Percentiles rank a stretch among this genome's conserved stretches.
Evolutionary conservation across 2,888 invertebrate species (phyloP).

Genomic region (Cheilosia impressa): DNA sequence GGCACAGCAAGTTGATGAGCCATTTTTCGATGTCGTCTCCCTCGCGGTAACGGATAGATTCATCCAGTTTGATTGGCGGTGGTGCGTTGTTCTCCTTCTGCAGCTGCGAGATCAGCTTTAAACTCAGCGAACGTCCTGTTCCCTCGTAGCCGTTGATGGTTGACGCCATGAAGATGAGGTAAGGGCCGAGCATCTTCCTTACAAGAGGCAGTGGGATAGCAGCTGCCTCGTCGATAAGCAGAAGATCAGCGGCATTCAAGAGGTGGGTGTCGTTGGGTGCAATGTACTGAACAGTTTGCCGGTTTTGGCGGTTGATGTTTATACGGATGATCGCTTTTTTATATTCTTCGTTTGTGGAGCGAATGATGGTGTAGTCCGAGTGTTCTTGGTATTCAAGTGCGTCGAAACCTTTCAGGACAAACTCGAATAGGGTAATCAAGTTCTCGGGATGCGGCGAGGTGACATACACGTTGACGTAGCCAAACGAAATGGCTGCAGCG

Average conservation of each 20-base stretch:
- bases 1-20: conserved; percentile 95
- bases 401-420: conserved; percentile 97
- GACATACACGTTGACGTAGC: conserved; percentile 95
- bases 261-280: conserved; percentile 95
- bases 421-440: conserved; percentile 98
- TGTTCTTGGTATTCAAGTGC: conserved; percentile 97
- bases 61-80: conserved; percentile 90
- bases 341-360: conserved; percentile 97
- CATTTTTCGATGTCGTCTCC: conserved; percentile 95
- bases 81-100: conserved; percentile 86
- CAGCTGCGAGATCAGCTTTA: conserved; percentile 96
- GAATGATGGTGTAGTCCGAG: conserved; percentile 96
- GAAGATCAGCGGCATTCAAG: conserved; percentile 95
- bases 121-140: conserved; percentile 96
- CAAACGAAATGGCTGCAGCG: conserved; percentile 92
- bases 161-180: conserved; percentile 97
- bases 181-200: conserved; percentile 94
- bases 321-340: conserved; percentile 98
- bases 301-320: conserved; percentile 94
- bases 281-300: conserved; percentile 99
- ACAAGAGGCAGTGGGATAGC: conserved; percentile 98
- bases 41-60: conserved; percentile 96
- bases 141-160: conserved; percentile 99
- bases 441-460: conserved; percentile 99
- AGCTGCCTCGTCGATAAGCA: conserved; percentile 99